Evolutionary conservation across 1,140 invertebrate genomes (phyloP), one percentile per base, ranked within the genome.

Genomic region (Bombus sibiricus): DNA sequence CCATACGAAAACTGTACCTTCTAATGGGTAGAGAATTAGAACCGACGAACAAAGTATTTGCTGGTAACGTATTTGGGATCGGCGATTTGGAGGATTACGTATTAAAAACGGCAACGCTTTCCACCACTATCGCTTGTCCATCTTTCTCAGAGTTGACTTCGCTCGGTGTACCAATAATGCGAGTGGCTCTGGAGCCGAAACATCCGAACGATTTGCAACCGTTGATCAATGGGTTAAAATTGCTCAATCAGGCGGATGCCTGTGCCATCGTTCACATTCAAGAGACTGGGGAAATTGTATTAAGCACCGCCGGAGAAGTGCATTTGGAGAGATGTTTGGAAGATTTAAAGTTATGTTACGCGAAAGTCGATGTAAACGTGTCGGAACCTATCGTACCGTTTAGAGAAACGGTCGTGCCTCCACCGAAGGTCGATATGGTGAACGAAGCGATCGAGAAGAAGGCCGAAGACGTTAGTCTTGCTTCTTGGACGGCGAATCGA

Each of bases 331-430:
- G 98, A 90, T 99, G 99, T 96, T 92, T 99, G 2, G 97, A 98
- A 90, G 98, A 99, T 95, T 95, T 99, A 18, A 96, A 96, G 90
- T 95, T 95, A 72, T 96, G 97, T 89, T 99, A 98, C 95, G 98
- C 98, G 1, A 98, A 98, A 93, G 96, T 99, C 81, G 97, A 98
- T 64, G 96, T 99, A 18, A 97, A 97, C 88, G 98, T 98, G 1
- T 99, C 99, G 1, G 97, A 98, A 91, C 99, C 99, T 1, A 99
- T 99, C 89, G 99, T 99, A 6, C 98, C 99, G 25, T 99, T 99
- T 90, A 96, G 98, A 89, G 99, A 99, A 95, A 99, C 99, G 0
- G 96, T 99, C 85, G 96, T 99, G 0, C 96, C 96, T 57, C 97
- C 97, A 28, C 98, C 98, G 0, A 98, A 97, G 92, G 93, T 98